A percentile compares a stretch with the other conserved stretches of the same genome.
These are phyloP conservation scores for Beris chalybata DNA, from an alignment of 2,888 invertebrate genomes.

Conservation along the genomic window DNA sequence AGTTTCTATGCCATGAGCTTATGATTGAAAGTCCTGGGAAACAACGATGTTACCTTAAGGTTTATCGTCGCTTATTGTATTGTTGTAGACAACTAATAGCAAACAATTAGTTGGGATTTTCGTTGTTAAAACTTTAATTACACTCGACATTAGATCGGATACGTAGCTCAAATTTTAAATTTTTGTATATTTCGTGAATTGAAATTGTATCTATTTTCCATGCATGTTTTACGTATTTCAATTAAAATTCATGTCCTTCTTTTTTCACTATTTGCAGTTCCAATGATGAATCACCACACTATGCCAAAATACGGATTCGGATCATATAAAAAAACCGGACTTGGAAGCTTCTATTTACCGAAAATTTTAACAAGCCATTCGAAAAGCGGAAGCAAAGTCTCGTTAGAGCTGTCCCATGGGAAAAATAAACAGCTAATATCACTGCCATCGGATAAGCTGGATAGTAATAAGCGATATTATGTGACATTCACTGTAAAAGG, in stretches of 20 bases:
- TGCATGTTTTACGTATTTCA: slow-evolving; percentile 18
- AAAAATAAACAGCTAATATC: slow-evolving; percentile 84
- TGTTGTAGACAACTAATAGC: too few species aligned
- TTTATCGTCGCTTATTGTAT: too few species aligned
- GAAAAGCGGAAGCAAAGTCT: slow-evolving; percentile 60
- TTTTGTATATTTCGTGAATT: too few species aligned
- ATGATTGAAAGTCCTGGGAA: too few species aligned
- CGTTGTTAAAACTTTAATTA: too few species aligned
- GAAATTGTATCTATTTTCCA: too few species aligned
- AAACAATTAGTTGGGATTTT: too few species aligned
- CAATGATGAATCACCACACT: slow-evolving; percentile 77
- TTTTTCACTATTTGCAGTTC: slow-evolving; percentile 62
- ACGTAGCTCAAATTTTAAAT: too few species aligned
- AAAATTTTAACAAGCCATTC: slow-evolving; percentile 60
- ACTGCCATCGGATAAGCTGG: slow-evolving; percentile 82
- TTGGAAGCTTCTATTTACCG: slow-evolving; percentile 64
- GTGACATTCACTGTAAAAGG: slow-evolving; percentile 91
- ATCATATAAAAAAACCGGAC: slow-evolving; percentile 61
- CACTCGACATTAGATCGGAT: too few species aligned
- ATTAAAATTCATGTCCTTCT: slow-evolving; percentile 23
- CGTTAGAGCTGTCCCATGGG: slow-evolving; percentile 81
- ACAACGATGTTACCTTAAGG: too few species aligned
- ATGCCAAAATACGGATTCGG: slow-evolving; percentile 72
- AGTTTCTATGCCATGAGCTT: too few species aligned
- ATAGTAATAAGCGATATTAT: slow-evolving; percentile 87